Evolutionary conservation across 2,113 vertebrate genomes (phyloP).

Genomic region (Lasiurus cinereus): DNA sequence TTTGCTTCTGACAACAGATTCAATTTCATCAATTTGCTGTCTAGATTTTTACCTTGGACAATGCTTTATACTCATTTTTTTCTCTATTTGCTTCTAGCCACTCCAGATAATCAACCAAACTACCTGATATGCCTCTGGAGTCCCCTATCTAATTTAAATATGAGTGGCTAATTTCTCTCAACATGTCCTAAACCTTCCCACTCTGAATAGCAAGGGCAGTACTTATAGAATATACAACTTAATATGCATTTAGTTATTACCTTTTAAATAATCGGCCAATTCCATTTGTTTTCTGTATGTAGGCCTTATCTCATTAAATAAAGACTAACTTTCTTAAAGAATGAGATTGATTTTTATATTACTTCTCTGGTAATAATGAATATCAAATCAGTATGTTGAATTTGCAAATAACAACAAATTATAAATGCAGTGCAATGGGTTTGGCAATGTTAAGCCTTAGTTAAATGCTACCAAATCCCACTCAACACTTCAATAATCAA

Average conservation of each 20-base stretch:
- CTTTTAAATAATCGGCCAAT: constrained; percentile 32
- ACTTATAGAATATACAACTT: background rate
- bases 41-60: background rate
- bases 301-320: background rate
- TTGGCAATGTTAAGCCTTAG: background rate
- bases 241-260: background rate
- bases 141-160: background rate
- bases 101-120: constrained; percentile 6
- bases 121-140: background rate
- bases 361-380: background rate
- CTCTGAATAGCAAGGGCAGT: background rate
- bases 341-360: background rate
- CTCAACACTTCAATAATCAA: constrained; percentile 8
- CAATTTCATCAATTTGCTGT: background rate
- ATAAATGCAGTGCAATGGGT: background rate
- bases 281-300: background rate
- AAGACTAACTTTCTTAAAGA: background rate
- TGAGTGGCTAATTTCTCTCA: background rate
- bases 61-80: background rate
- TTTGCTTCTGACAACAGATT: background rate
- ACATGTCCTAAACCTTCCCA: background rate
- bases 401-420: constrained; percentile 16
- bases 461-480: background rate
- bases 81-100: background rate
- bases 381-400: background rate